phyloP scores from a whole-genome alignment of 2,113 vertebrate genomes.

The Taxidea taxus region DNA sequence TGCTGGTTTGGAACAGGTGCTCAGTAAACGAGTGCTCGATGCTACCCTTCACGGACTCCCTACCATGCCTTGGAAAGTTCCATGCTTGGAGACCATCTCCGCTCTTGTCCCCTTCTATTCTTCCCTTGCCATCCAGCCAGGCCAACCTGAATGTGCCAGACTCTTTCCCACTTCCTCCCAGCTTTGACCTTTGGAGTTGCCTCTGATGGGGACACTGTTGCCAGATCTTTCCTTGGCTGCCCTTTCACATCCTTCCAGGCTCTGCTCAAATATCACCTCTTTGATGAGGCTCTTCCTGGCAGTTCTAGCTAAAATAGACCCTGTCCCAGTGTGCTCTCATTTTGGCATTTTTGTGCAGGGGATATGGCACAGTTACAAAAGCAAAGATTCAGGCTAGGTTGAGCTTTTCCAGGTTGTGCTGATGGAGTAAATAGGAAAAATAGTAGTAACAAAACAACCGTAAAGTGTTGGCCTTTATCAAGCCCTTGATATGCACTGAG shows the following conservation, averaged over 20 bases:
- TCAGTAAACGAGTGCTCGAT: background rate
- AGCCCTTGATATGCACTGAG: background rate
- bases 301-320: conserved; percentile 33
- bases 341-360: conserved; percentile 15
- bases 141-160: background rate
- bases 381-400: background rate
- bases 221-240: conserved; percentile 5
- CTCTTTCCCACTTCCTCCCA: background rate
- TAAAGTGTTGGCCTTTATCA: background rate
- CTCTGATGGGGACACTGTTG: background rate
- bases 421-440: conserved; percentile 9
- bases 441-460: background rate
- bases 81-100: background rate
- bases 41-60: background rate
- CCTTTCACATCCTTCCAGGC: conserved; percentile 46
- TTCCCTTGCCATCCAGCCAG: background rate
- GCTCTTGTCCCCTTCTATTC: background rate
- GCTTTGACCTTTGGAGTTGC: background rate
- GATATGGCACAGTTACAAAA: conserved; percentile 38
- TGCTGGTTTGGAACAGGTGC: background rate
- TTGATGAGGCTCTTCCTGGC: conserved; percentile 58
- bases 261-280: conserved; percentile 25
- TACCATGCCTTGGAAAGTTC: background rate
- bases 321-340: background rate
- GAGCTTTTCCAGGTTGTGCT: background rate